Percentiles rank a stretch among this genome's conserved stretches.
Conservation (phyloP, 2,888 invertebrate genomes). For the Lasius platythorax region DNA sequence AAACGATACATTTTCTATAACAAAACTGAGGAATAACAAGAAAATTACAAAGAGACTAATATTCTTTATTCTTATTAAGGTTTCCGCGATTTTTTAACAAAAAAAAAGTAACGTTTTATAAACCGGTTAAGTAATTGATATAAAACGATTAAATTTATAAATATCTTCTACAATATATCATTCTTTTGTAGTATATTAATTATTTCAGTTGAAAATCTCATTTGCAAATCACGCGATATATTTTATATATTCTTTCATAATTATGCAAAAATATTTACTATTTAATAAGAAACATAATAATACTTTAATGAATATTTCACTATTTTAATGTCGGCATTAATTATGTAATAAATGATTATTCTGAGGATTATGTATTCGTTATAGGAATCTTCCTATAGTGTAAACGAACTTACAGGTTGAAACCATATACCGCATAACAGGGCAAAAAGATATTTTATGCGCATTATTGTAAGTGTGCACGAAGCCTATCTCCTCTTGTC, state of each 20-base stretch:
- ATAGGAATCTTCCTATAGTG: neutral
- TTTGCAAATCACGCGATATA: neutral
- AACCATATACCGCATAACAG: constrained; percentile 55
- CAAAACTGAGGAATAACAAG: neutral
- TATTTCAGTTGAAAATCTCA: neutral
- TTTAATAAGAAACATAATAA: neutral
- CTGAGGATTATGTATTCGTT: neutral
- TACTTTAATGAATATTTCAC: neutral
- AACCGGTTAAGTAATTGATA: neutral
- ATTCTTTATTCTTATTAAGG: neutral
- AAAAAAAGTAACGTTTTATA: neutral
- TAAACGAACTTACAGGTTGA: constrained; percentile 12
- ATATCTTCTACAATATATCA: neutral
- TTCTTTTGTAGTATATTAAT: neutral
- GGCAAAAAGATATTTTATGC: constrained; percentile 74
- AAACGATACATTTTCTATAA: neutral
- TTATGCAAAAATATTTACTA: neutral
- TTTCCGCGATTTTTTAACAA: neutral
- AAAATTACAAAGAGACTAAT: neutral
- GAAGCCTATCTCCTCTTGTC: constrained; percentile 84
- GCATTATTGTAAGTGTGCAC: constrained; percentile 84
- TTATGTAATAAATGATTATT: neutral
- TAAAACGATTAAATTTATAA: neutral
- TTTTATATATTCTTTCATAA: neutral
- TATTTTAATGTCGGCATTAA: neutral